These are phyloP conservation scores for Indicator maculatus DNA, from an alignment of 2,113 vertebrate genomes.

Conservation along the genomic window DNA sequence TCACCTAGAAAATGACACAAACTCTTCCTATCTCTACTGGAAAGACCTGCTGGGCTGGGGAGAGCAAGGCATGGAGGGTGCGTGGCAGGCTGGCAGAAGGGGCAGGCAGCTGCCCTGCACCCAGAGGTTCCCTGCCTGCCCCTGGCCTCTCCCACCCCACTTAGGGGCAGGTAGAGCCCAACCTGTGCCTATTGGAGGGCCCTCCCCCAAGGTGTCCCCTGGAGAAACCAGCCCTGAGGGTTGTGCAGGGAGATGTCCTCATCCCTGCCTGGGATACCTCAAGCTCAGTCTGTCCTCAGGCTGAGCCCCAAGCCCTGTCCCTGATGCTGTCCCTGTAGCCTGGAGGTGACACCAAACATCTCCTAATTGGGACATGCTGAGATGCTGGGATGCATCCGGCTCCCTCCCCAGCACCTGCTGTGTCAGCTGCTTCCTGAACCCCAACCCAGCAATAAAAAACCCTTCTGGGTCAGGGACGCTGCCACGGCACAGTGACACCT, in stretches of 20 bases:
- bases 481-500: neutral
- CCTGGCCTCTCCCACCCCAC: neutral
- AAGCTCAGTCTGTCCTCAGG: neutral
- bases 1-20: constrained; percentile 34
- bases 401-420: neutral
- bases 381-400: neutral
- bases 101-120: constrained; percentile 17
- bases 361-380: neutral
- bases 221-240: neutral
- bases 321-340: rapidly evolving
- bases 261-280: rapidly evolving
- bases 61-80: neutral
- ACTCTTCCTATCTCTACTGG: constrained; percentile 49
- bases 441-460: constrained; percentile 34
- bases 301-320: neutral
- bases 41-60: constrained; percentile 51
- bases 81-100: neutral
- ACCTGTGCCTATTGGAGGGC: rapidly evolving
- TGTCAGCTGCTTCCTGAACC: constrained; percentile 16
- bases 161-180: neutral
- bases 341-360: neutral
- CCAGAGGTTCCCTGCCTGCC: neutral
- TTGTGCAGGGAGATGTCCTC: neutral
- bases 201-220: neutral
- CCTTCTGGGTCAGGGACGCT: neutral